phyloP scores from a whole-genome alignment of 2,888 invertebrate genomes.

The Hesperia comma region DNA sequence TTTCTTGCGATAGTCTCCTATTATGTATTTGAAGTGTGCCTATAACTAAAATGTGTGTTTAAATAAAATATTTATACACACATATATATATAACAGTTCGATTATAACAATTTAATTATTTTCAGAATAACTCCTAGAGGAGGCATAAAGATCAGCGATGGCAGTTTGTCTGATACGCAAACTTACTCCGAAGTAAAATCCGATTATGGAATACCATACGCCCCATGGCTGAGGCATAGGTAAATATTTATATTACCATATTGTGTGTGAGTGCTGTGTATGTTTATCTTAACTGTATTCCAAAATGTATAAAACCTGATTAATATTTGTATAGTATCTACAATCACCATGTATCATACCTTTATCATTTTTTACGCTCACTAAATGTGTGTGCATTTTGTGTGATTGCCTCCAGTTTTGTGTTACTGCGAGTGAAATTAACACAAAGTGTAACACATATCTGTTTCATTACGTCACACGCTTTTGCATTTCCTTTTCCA shows the following conservation, averaged over 20 bases:
- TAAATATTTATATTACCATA: slow-evolving; percentile 52
- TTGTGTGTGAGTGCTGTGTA: slow-evolving; percentile 48
- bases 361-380: slow-evolving; percentile 42
- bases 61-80: no score
- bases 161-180: slow-evolving; percentile 93
- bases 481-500: slow-evolving; percentile 59
- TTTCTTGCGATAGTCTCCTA: no score
- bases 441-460: slow-evolving; percentile 48
- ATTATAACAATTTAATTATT: slow-evolving; percentile 34
- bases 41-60: no score
- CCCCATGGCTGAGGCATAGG: slow-evolving; percentile 94
- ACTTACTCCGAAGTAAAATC: slow-evolving; percentile 89
- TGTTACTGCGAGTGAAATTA: slow-evolving; percentile 40
- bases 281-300: slow-evolving; percentile 42
- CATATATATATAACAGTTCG: no score
- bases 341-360: slow-evolving; percentile 47
- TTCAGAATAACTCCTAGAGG: slow-evolving; percentile 78
- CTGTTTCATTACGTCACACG: slow-evolving; percentile 52
- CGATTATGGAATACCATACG: slow-evolving; percentile 92
- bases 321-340: slow-evolving; percentile 48
- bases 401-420: slow-evolving; percentile 43
- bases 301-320: slow-evolving; percentile 38
- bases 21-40: no score
- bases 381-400: slow-evolving; percentile 50
- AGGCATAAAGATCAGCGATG: slow-evolving; percentile 87